phyloP scores from a whole-genome alignment of 2,113 vertebrate species.

The Melanocharis versteri region DNA sequence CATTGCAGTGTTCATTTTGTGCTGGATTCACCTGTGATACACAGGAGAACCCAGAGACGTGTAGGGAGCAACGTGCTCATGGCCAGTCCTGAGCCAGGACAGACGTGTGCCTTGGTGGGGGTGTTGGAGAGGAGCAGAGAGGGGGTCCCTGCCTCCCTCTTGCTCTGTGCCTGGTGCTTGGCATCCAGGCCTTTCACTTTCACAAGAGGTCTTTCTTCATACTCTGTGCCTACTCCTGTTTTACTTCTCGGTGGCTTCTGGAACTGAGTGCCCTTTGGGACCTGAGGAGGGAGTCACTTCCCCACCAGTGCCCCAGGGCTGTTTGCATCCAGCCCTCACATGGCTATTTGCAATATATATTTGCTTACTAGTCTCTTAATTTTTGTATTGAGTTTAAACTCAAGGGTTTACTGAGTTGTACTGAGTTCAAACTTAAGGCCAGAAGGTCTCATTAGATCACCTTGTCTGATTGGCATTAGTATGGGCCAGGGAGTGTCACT shows the following conservation, averaged over 20 bases:
- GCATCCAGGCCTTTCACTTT: neutral
- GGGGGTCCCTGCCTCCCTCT: neutral
- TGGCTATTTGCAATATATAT: neutral
- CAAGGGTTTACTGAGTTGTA: neutral
- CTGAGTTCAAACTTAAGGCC: neutral
- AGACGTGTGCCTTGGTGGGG: accelerated
- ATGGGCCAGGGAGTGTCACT: neutral
- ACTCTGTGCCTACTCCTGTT: slow-evolving; percentile 23
- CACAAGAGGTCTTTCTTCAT: neutral
- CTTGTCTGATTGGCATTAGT: neutral
- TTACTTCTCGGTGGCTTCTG: slow-evolving; percentile 33
- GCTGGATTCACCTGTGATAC: neutral
- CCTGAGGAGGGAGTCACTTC: neutral
- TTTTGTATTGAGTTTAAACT: neutral
- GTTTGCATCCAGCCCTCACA: neutral
- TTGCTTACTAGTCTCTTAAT: slow-evolving; percentile 9
- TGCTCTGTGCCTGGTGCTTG: neutral
- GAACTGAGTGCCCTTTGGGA: neutral
- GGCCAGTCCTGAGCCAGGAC: neutral
- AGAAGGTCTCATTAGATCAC: neutral
- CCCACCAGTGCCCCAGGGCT: neutral
- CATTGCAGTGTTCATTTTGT: neutral
- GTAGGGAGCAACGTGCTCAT: accelerated
- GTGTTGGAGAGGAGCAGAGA: neutral
- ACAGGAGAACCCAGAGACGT: neutral